Base-by-base conservation (phyloP, 2,113 vertebrate species). In the Stigmatopora argus region DNA sequence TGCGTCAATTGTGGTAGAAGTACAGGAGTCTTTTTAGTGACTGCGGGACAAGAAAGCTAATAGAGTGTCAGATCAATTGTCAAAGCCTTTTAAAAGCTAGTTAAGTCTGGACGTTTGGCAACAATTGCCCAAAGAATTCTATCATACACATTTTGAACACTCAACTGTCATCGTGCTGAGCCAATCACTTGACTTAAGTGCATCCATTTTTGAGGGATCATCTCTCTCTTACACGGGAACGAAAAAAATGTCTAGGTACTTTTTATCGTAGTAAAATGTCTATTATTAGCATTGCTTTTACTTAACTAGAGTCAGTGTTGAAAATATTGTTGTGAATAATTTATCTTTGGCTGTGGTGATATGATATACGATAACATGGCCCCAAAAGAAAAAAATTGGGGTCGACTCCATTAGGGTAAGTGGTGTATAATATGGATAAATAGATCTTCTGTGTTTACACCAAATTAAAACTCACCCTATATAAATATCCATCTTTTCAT, bases 1-100 rank as follows among this genome's bases (percentile, higher is more conserved):
- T 83, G 79, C 75, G 78, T 84, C 79, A 82, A 65, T 78, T 73
- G 53, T 68, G 64, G 71, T 77, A 78, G 77, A 77, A 61, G 41
- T 74, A 51, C 60, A 84, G 72, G 84, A 61, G 41, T 44, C n/a
- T 45, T 21, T 45, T 45, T 23, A 55, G 53, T 45, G 38, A 61
- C 59, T 61, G 59, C 5, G n/a, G 35, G 35, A 60, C 57, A 60
- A 41, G 57, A 10, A 60, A 44, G 18, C 51, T 53, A 23, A 53
- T 53, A 18, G 18, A 23, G 19, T 23, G 10, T 21, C 51, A 53
- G 51, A 19, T 53, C 51, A 53, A 21, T 53, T 53, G 51, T 19
- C 51, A 53, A 53, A 53, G n/a, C 48, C 48, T 9, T 51, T 49
- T 49, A 51, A n/a, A n/a, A 51, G 48, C 8, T 9, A 51, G 48